These are phyloP conservation scores for Mycetomoellerius zeteki DNA, from an alignment of 1,140 invertebrate species.

Conservation along the genomic window DNA sequence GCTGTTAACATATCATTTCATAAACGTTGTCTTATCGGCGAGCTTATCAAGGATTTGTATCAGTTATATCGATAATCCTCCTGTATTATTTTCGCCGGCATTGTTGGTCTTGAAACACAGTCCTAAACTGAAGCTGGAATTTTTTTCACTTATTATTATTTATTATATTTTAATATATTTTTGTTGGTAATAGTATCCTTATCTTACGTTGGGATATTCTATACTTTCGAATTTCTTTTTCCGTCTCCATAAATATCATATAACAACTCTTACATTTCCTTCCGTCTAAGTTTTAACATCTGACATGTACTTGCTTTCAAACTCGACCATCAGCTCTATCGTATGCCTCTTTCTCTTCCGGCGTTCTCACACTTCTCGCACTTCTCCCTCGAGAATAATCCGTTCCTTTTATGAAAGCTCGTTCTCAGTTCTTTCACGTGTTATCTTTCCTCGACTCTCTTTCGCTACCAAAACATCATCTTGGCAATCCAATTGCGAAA, in stretches of 20 bases:
- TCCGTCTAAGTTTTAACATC: conserved; percentile 40
- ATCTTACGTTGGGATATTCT: background rate
- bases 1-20: too few species aligned
- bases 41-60: too few species aligned
- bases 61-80: too few species aligned
- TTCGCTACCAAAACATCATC: conserved; percentile 42
- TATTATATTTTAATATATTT: background rate
- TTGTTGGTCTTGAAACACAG: too few species aligned
- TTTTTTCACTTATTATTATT: too few species aligned
- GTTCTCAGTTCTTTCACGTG: conserved; percentile 26
- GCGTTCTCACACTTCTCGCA: conserved; percentile 33
- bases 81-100: too few species aligned
- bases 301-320: conserved; percentile 52
- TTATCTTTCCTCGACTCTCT: conserved; percentile 14
- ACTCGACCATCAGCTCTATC: conserved; percentile 36
- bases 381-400: conserved; percentile 23
- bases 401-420: conserved; percentile 42
- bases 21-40: too few species aligned
- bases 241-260: conserved; percentile 34
- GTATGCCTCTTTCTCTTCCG: conserved; percentile 39
- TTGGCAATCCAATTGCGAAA: conserved; percentile 27
- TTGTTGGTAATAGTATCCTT: background rate
- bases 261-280: conserved; percentile 14
- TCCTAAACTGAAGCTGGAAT: too few species aligned
- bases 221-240: conserved; percentile 5